Conservation (phyloP, 1,140 invertebrate genomes). For the Thalassaphorura encarpata region DNA sequence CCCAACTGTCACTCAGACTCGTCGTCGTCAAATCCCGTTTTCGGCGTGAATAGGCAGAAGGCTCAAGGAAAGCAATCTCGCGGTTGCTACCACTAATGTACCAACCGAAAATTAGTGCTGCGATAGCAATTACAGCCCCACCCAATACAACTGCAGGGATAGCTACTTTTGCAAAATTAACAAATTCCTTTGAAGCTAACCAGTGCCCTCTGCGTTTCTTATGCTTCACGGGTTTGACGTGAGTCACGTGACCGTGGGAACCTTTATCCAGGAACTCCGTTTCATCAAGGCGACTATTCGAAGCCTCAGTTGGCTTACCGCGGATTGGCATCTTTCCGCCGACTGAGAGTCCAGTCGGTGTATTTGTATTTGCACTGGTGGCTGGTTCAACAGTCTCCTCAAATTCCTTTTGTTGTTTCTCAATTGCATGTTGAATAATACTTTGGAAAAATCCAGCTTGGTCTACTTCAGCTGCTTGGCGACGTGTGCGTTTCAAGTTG, state of each 20-base stretch:
- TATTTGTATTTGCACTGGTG: constrained; percentile 2
- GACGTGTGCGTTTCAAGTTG: constrained; percentile 7
- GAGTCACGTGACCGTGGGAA: too few relatives aligned
- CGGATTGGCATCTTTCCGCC: too few relatives aligned
- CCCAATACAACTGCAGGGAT: constrained; percentile 28
- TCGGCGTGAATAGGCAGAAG: constrained; percentile 25
- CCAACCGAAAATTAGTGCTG: constrained; percentile 28
- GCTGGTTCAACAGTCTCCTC: constrained; percentile 7
- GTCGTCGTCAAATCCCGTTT: constrained; percentile 23
- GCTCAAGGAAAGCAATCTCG: constrained; percentile 32
- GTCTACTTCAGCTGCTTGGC: constrained; percentile 22
- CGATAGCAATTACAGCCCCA: constrained; percentile 27
- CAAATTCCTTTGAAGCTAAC: constrained; percentile 14
- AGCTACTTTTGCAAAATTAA: constrained; percentile 31
- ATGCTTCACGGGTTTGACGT: background rate
- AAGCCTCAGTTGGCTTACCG: too few relatives aligned
- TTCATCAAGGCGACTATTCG: too few relatives aligned
- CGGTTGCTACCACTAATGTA: constrained; percentile 29
- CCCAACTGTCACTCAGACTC: constrained; percentile 20
- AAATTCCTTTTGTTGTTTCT: constrained; percentile 26
- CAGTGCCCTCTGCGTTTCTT: constrained; percentile 1
- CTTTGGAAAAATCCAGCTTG: constrained; percentile 32
- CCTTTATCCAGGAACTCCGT: too few relatives aligned
- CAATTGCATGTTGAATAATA: constrained; percentile 31
- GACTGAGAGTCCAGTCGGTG: too few relatives aligned